A percentile compares a stretch with the other conserved stretches of the same genome.
These are phyloP conservation scores for Anolis carolinensis DNA, from an alignment of 2,113 vertebrate genomes.

Conservation along the genomic window DNA sequence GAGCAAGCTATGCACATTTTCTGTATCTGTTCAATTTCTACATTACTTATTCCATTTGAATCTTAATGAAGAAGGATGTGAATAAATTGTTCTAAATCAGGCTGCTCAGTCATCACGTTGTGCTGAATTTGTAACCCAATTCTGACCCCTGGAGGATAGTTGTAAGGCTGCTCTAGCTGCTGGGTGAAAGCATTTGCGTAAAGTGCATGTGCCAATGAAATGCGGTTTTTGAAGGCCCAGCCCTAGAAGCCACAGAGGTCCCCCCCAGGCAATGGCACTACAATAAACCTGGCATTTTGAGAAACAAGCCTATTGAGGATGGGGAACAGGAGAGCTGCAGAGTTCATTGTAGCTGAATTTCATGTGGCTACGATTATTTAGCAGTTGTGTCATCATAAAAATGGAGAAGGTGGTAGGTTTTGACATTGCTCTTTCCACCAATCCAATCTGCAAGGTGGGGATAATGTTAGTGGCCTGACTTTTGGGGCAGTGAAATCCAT, in stretches of 20 bases:
- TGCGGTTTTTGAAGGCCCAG: not conserved
- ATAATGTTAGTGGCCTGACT: not conserved
- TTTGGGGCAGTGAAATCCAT: not conserved
- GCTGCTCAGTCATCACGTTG: constrained; percentile 59
- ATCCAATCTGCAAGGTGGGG: too few relatives aligned
- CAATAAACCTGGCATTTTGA: not conserved
- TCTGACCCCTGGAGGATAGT: constrained; percentile 82
- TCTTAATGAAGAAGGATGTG: constrained; percentile 78
- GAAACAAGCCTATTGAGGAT: not conserved
- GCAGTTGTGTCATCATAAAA: not conserved
- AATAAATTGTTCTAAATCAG: constrained; percentile 71
- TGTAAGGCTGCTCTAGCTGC: constrained; percentile 46
- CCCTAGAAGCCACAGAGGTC: not conserved
- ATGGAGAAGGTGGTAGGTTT: too few relatives aligned
- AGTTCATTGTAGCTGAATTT: not conserved
- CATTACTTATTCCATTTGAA: constrained; percentile 77
- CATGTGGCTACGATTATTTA: not conserved
- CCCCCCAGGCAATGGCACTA: not conserved
- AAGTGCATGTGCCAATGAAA: not conserved
- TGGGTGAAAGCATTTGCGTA: not conserved
- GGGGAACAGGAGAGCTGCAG: rapidly evolving
- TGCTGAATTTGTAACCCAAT: constrained; percentile 74
- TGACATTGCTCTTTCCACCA: too few relatives aligned
- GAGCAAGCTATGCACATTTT: constrained; percentile 71
- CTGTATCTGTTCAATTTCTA: constrained; percentile 77